Percentiles rank a stretch among this genome's conserved stretches.
Conservation (phyloP, 2,888 invertebrate species). For the Platypus cylindrus region DNA sequence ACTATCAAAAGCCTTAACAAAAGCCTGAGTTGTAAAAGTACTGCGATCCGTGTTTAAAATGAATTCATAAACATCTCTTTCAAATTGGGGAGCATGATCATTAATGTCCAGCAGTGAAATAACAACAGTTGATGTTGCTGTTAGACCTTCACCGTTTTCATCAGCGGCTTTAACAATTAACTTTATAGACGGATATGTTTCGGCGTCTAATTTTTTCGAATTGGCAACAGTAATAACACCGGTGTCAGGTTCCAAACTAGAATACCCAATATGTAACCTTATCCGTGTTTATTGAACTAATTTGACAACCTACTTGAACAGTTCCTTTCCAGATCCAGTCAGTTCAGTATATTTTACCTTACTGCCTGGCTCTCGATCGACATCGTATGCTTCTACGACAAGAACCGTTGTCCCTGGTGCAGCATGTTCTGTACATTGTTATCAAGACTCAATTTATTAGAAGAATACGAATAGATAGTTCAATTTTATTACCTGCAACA, state of each 20-base stretch:
- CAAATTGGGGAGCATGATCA: conserved; percentile 57
- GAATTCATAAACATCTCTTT: conserved; percentile 66
- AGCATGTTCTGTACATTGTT: conserved; percentile 37
- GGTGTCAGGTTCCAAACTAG: conserved; percentile 56
- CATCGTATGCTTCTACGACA: conserved; percentile 67
- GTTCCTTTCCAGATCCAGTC: conserved; percentile 52
- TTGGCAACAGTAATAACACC: conserved; percentile 72
- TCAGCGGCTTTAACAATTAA: conserved; percentile 80
- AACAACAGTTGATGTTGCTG: conserved; percentile 58
- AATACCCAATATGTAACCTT: background rate
- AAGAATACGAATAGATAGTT: background rate
- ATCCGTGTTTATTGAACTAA: background rate
- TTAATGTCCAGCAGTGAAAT: conserved; percentile 55
- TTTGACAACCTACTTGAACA: conserved; percentile 40
- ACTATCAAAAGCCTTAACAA: conserved; percentile 70
- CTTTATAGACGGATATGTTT: conserved; percentile 61
- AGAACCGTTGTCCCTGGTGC: conserved; percentile 39
- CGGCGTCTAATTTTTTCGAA: conserved; percentile 70
- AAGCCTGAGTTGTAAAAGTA: conserved; percentile 56
- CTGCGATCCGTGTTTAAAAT: conserved; percentile 60
- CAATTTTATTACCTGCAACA: conserved; percentile 7
- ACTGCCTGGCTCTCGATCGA: conserved; percentile 66
- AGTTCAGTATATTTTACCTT: conserved; percentile 32
- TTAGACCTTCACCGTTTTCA: conserved; percentile 68
- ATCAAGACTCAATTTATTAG: background rate